These are phyloP conservation scores for Dendrocincla fuliginosa DNA, from an alignment of 2,797 vertebrate genomes.

Conservation along the genomic window DNA sequence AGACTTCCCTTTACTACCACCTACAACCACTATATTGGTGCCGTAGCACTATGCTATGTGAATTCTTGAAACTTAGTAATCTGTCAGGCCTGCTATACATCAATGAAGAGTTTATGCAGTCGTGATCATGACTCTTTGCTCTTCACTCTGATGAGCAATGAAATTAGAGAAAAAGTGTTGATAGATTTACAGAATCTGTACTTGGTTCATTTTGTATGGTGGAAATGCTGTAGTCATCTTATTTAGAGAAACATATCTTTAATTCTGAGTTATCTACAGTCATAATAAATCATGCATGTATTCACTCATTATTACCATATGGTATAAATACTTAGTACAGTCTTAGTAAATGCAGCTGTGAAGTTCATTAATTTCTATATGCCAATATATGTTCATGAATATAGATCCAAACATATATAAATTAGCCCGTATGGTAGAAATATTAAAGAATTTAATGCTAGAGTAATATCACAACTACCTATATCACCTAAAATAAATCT, in stretches of 20 bases:
- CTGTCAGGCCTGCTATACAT: background rate
- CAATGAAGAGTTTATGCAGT: background rate
- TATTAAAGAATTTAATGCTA: background rate
- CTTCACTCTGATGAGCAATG: background rate
- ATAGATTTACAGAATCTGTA: background rate
- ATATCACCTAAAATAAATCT: background rate
- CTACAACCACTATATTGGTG: background rate
- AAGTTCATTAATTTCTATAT: background rate
- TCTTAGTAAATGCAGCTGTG: background rate
- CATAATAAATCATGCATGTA: background rate
- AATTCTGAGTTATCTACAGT: background rate
- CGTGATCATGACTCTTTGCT: background rate
- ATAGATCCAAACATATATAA: background rate
- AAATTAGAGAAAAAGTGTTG: background rate
- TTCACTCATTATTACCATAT: background rate
- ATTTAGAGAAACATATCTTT: background rate
- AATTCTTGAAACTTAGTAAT: background rate
- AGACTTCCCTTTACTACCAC: background rate
- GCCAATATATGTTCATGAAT: background rate
- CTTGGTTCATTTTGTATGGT: background rate
- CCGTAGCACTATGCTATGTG: background rate
- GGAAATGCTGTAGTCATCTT: background rate
- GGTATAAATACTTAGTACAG: too few relatives aligned
- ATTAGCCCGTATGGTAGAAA: background rate
- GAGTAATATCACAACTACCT: background rate